Base-by-base conservation (phyloP, 2,888 invertebrate genomes). In the Orgyia antiqua region DNA sequence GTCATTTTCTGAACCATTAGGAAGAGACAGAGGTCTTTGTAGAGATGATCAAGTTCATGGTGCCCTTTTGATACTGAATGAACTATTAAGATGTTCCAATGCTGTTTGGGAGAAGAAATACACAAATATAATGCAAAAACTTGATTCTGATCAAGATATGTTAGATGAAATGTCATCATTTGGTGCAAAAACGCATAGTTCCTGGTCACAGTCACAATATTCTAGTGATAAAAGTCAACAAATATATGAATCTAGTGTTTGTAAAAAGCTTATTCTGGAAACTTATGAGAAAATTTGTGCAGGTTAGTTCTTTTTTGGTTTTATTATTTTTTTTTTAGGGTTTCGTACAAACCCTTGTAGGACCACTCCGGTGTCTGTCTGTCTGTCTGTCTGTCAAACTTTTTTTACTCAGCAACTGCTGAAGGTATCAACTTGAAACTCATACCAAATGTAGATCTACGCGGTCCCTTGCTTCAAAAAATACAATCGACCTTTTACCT, bases 1-100 rank as follows among this genome's bases (percentile, higher is more conserved):
- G 34, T 93, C 94, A 24, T 93, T 95, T 56, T 91, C 92, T 47
- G 93, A 93, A 36, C 71, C 73, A 36, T 47, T 60, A 4, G 51
- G 58, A 2, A 64, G 79, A 44, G 80, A 80, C 53, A 91, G 93
- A 65, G 92, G 93, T 39, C 89, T 93, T 27, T 92, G 91, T 10
- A 89, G 92, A 42, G 98, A 99, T 65, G 98, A 98, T 65, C 90
- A 95, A 69, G 92, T 95, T 15, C 98, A 99, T 66, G 97, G 97
- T 12, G 95, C 95, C 1, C 84, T 99, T 6, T 87, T 99, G 26
- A 94, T 98, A 27, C 87, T 98, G 12, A 98, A 99, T 77, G 99
- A 99, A 78, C 87, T 99, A 1, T 86, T 99, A 11, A 89, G 98
- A 27, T 95, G 95, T 68, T 94, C 96, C 25, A 97, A 98, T 76